These are phyloP conservation scores for Pogona vitticeps DNA, from an alignment of 2,113 vertebrate genomes.

Conservation along the genomic window DNA sequence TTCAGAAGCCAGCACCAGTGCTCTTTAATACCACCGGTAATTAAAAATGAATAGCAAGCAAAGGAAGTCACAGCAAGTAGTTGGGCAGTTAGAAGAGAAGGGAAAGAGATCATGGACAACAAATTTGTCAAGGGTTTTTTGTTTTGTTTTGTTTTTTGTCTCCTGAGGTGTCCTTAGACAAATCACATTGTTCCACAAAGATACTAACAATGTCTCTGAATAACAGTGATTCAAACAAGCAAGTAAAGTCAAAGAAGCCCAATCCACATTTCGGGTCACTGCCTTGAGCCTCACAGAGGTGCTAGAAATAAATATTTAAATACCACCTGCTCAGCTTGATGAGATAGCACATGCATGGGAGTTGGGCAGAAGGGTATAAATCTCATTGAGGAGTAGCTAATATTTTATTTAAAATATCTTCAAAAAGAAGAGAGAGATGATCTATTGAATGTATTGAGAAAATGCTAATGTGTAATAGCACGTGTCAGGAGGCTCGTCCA, in stretches of 20 bases:
- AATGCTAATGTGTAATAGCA: conserved; percentile 80
- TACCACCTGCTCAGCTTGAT: conserved; percentile 21
- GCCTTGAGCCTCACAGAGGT: background rate
- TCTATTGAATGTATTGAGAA: conserved; percentile 79
- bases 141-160: too few species aligned
- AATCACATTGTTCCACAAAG: background rate
- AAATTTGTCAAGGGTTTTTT: too few species aligned
- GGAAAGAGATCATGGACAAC: background rate
- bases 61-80: background rate
- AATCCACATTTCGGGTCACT: background rate
- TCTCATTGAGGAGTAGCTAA: conserved; percentile 59
- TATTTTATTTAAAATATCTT: conserved; percentile 77
- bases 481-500: conserved; percentile 79
- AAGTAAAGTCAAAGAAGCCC: background rate
- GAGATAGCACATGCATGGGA: background rate
- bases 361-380: background rate
- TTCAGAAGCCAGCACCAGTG: background rate
- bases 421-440: conserved; percentile 64
- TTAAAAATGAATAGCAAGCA: background rate
- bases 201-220: background rate
- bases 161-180: background rate
- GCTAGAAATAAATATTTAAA: conserved; percentile 26
- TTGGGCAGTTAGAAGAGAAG: background rate
- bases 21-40: background rate
- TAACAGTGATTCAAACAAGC: background rate